Evolutionary conservation across 2,797 vertebrate species (phyloP), one percentile per base, ranked within the genome.

Genomic region (Lagocephalus sceleratus): DNA sequence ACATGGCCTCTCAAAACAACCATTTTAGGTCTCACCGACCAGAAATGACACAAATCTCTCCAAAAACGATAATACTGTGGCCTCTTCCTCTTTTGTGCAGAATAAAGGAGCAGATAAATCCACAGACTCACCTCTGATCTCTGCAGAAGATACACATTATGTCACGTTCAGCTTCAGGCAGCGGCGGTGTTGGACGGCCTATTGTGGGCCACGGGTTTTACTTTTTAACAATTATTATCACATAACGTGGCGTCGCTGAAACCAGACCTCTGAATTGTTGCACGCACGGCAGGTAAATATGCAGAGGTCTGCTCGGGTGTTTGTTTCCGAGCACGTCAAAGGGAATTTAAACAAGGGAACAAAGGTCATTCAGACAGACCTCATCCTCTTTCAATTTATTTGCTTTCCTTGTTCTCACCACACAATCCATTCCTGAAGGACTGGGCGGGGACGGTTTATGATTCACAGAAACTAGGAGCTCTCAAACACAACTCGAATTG

Each of bases 311-410:
- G 45, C 57, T 67, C 57, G 20, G 75, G 71, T 85, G 67, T 86
- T 87, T 87, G 73, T 63, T 74, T 68, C 52, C 48, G 20, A 53
- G 55, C 56, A 50, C 65, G 69, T 64, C 63, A n/a, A 38, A 35
- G 56, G 68, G 65, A 71, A 59, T 82, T 65, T 73, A 32, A 72
- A 77, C 74, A 71, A 73, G 60, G 71, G 78, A 52, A 63, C 86
- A 87, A 86, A 85, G 83, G 83, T 82, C 81, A 71, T 5, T 63
- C 32, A 57, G 66, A 65, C 57, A 66, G 53, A 48, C 57, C 54
- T 72, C 71, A 74, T 77, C 60, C 60, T 68, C 71, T 54, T 71
- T 60, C 57, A 66, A 43, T 47, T 40, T 65, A 46, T 78, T 76
- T 74, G 46, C 59, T 63, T 67, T 74, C 55, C 64, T 68, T 51